Evolutionary conservation across 2,797 vertebrate species (phyloP).

Genomic region (Phalanger gymnotis): DNA sequence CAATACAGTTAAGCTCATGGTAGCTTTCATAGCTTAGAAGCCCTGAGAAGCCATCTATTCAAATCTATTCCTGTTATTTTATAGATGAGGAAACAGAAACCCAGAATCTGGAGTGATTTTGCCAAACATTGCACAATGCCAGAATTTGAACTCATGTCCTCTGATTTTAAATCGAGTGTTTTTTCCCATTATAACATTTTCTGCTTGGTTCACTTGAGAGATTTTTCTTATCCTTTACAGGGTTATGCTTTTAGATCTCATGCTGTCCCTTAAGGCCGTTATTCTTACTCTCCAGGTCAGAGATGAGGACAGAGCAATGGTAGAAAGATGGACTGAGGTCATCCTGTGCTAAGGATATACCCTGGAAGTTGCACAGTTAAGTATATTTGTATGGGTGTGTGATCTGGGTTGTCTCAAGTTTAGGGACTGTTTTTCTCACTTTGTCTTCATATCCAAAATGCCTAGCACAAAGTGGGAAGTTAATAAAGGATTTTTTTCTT

Average conservation of each 20-base stretch:
- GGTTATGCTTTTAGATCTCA: background rate
- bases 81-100: background rate
- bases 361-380: background rate
- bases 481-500: background rate
- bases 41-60: background rate
- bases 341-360: background rate
- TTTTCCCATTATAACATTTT: background rate
- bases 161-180: background rate
- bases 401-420: background rate
- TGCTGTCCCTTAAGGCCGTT: background rate
- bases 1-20: background rate
- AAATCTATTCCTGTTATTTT: background rate
- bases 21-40: background rate
- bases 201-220: background rate
- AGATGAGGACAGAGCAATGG: background rate
- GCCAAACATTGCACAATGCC: background rate
- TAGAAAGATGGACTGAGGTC: background rate
- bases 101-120: background rate
- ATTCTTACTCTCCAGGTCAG: background rate
- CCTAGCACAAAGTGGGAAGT: background rate
- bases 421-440: background rate
- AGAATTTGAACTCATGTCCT: background rate
- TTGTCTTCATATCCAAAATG: background rate
- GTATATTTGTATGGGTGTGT: background rate
- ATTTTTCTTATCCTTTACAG: background rate